phyloP scores from a whole-genome alignment of 2,797 vertebrate species.

The Tympanoctomys barrerae region DNA sequence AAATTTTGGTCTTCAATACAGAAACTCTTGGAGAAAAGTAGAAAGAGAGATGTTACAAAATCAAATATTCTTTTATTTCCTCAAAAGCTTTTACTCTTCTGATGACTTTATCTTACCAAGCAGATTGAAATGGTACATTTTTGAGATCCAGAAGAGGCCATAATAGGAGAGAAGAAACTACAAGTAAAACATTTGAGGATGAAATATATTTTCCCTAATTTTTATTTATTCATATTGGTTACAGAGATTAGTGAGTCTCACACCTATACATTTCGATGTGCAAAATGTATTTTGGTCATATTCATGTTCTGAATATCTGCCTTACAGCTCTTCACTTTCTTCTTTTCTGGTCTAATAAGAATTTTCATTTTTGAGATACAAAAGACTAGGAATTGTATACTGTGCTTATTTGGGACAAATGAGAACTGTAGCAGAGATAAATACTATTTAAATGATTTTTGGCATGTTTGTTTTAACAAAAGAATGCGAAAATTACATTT shows the following conservation, averaged over 20 bases:
- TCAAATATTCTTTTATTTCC: background rate
- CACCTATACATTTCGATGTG: background rate
- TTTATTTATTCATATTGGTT: background rate
- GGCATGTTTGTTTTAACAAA: conserved; percentile 37
- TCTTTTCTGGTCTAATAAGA: background rate
- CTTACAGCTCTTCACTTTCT: background rate
- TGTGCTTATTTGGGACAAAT: conserved; percentile 3
- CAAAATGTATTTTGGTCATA: background rate
- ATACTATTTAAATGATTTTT: conserved; percentile 18
- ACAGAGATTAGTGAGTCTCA: background rate
- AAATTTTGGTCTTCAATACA: background rate
- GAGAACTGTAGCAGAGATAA: background rate
- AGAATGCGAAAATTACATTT: conserved; percentile 24
- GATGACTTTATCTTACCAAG: background rate
- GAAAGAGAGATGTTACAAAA: background rate
- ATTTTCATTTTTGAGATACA: background rate
- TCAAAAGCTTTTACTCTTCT: background rate
- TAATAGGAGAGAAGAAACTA: background rate
- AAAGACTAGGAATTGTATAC: background rate
- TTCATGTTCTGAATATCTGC: background rate
- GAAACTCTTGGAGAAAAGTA: background rate
- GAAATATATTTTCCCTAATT: background rate
- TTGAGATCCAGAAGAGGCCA: background rate
- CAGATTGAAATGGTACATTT: background rate
- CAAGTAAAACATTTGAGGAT: background rate